A percentile compares a stretch with the other conserved stretches of the same genome.
Conservation (phyloP, 2,797 vertebrate genomes). For the Chaenodraco wilsoni region DNA sequence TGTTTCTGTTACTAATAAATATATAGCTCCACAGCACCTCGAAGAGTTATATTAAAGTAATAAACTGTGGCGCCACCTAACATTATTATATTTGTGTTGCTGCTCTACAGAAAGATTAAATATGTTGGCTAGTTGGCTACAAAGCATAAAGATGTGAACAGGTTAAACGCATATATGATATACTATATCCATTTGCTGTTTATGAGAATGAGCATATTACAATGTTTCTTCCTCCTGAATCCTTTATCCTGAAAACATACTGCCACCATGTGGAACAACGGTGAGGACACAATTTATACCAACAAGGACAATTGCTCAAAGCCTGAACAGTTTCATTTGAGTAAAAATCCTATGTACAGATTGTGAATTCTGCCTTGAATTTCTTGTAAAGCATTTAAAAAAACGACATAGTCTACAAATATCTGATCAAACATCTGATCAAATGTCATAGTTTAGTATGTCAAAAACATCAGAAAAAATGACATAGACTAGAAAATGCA, state of each 20-base stretch:
- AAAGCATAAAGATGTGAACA: too few species aligned
- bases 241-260: neutral
- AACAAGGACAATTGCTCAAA: neutral
- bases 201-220: neutral
- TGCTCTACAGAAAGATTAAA: conserved; percentile 20
- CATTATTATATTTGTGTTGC: neutral
- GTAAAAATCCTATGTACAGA: neutral
- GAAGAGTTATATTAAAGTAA: neutral
- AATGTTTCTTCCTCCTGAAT: neutral
- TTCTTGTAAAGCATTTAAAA: too few species aligned
- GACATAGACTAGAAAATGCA: too few species aligned
- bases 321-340: neutral
- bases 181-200: too few species aligned
- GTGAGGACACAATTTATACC: neutral
- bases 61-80: too few species aligned
- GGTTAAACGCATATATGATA: too few species aligned
- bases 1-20: neutral
- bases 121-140: too few species aligned
- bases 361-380: neutral
- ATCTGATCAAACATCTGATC: too few species aligned
- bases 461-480: too few species aligned
- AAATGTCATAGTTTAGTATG: too few species aligned
- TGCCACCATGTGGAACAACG: conserved; percentile 30
- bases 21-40: conserved; percentile 6
- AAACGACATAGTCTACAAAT: too few species aligned